Evolutionary conservation across 2,797 vertebrate genomes (phyloP).

Genomic region (Bradypodion pumilum): DNA sequence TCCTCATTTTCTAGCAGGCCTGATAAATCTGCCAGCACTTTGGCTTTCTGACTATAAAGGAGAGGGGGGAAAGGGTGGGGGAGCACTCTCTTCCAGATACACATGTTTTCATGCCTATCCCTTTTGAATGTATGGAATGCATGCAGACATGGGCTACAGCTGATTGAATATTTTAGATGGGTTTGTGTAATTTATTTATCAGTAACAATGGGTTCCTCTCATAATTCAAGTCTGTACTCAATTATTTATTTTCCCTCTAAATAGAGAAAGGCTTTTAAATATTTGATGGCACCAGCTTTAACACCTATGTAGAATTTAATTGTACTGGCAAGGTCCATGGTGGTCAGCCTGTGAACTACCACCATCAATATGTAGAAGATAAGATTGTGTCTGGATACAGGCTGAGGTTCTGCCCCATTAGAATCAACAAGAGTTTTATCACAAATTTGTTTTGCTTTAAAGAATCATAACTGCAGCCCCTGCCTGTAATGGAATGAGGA

Average conservation of each 20-base stretch:
- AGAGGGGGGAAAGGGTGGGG: neutral
- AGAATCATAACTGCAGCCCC: neutral
- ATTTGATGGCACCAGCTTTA: slow-evolving; percentile 18
- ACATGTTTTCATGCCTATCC: neutral
- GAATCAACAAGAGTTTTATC: neutral
- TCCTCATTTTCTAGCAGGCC: neutral
- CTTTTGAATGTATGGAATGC: neutral
- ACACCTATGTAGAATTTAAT: neutral
- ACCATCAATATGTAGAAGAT: neutral
- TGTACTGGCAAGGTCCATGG: slow-evolving; percentile 7
- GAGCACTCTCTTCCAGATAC: neutral
- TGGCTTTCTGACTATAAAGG: neutral
- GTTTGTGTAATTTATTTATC: slow-evolving; percentile 4
- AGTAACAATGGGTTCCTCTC: slow-evolving; percentile 25
- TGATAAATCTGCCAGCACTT: neutral
- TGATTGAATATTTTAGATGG: neutral
- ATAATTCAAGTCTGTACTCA: slow-evolving; percentile 8
- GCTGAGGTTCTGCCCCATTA: neutral
- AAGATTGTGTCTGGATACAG: neutral
- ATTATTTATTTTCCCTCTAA: slow-evolving; percentile 18
- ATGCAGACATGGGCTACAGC: neutral
- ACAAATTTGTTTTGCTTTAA: neutral
- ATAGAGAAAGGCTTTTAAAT: slow-evolving; percentile 17
- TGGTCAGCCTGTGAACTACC: neutral
- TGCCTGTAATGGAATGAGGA: neutral